phyloP scores from a whole-genome alignment of 1,140 invertebrate genomes.

The Paraescarpia echinospica region DNA sequence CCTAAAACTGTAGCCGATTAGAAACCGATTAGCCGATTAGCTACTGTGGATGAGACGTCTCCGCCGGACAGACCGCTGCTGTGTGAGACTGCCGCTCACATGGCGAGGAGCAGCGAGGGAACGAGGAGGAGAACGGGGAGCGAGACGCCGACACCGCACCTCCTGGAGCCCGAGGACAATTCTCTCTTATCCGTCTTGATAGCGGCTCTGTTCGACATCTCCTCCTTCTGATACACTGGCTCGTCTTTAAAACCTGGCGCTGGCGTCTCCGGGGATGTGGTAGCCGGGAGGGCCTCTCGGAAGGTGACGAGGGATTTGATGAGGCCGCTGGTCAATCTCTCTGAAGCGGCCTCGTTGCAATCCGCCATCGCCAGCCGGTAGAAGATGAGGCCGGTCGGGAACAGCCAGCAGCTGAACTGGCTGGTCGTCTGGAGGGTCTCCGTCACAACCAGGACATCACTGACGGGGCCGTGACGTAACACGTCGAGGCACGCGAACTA shows the following conservation, averaged over 20 bases:
- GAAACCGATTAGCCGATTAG: no score
- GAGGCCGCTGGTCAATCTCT: neutral
- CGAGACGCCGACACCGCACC: neutral
- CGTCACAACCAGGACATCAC: neutral
- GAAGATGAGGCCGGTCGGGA: neutral
- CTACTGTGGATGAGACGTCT: neutral
- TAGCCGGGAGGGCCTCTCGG: neutral
- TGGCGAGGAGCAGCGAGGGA: neutral
- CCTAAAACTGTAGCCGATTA: neutral
- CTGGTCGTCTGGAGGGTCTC: neutral
- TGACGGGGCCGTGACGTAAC: neutral
- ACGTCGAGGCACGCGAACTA: constrained; percentile 7
- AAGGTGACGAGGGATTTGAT: neutral
- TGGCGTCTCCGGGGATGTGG: neutral
- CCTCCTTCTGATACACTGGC: neutral
- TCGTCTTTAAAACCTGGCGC: neutral
- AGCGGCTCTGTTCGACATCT: neutral
- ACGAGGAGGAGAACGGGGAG: neutral
- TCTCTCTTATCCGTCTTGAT: neutral
- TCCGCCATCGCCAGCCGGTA: neutral
- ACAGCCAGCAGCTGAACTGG: constrained; percentile 9
- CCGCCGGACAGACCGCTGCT: neutral
- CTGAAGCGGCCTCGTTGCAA: neutral
- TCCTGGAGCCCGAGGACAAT: neutral
- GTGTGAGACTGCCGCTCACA: neutral